Conservation (phyloP, 2,113 vertebrate genomes). For the Ancistrus triradiatus region DNA sequence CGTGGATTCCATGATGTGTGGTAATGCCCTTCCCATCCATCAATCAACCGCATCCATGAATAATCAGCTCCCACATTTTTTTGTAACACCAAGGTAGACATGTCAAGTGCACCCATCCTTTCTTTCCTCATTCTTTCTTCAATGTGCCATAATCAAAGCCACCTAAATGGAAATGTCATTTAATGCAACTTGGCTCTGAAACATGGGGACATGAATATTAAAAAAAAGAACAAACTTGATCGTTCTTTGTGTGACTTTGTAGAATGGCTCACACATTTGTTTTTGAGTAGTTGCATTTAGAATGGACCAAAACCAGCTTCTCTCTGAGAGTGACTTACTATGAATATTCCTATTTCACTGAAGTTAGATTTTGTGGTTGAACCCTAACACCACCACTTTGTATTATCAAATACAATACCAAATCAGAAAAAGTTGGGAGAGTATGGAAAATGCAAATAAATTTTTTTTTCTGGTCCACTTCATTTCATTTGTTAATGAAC, state of each 20-base stretch:
- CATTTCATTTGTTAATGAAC: too few species aligned
- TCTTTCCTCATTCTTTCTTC: conserved; percentile 21
- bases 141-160: conserved; percentile 30
- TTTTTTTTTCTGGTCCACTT: too few species aligned
- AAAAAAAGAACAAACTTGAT: neutral
- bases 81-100: neutral
- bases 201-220: neutral
- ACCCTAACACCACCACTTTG: too few species aligned
- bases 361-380: too few species aligned
- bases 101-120: conserved; percentile 22
- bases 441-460: too few species aligned
- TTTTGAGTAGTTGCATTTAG: too few species aligned
- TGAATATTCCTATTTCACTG: too few species aligned
- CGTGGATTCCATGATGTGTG: conserved; percentile 29
- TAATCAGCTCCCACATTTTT: conserved; percentile 8
- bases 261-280: too few species aligned
- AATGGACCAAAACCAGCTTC: too few species aligned
- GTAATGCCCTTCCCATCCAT: conserved; percentile 22
- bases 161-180: conserved; percentile 42
- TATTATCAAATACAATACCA: too few species aligned
- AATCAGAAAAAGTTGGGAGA: too few species aligned
- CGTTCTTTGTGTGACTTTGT: neutral
- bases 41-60: conserved; percentile 28
- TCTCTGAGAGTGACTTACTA: too few species aligned
- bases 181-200: conserved; percentile 15